These are phyloP conservation scores for Myripristis murdjan DNA, from an alignment of 2,797 vertebrate species.

Conservation along the genomic window DNA sequence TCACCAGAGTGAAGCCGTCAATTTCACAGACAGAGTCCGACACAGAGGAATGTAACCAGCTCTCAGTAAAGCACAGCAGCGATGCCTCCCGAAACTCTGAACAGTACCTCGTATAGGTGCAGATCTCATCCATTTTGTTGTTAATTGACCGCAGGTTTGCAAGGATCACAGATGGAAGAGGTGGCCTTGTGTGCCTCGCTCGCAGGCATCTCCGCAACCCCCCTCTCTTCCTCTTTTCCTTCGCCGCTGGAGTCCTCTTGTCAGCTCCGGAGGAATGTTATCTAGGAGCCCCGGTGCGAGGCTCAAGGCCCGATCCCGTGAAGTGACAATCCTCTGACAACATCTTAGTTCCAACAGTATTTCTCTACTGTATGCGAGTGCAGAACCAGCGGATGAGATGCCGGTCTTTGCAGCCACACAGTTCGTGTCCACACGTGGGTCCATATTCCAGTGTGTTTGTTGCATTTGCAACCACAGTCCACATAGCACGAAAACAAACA, in stretches of 20 bases:
- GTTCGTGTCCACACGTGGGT: too few relatives aligned
- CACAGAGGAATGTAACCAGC: neutral
- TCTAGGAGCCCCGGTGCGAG: neutral
- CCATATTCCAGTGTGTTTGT: too few relatives aligned
- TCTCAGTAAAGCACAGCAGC: neutral
- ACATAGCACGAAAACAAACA: too few relatives aligned
- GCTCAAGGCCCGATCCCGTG: too few relatives aligned
- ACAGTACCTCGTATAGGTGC: neutral
- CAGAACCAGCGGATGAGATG: too few relatives aligned
- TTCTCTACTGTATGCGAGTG: too few relatives aligned
- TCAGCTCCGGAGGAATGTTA: neutral
- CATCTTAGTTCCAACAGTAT: too few relatives aligned
- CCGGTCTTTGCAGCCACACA: too few relatives aligned
- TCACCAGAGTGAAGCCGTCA: neutral
- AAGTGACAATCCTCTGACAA: too few relatives aligned
- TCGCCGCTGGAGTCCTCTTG: neutral
- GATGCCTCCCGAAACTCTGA: neutral
- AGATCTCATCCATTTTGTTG: neutral
- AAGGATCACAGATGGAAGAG: neutral
- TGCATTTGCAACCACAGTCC: too few relatives aligned
- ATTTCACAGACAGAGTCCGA: slow-evolving; percentile 1
- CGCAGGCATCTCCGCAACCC: neutral
- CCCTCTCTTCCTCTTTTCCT: neutral
- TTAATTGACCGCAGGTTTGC: neutral
- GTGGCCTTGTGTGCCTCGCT: too few relatives aligned